phyloP scores from a whole-genome alignment of 2,797 vertebrate genomes.

The Pseudochromis fuscus region DNA sequence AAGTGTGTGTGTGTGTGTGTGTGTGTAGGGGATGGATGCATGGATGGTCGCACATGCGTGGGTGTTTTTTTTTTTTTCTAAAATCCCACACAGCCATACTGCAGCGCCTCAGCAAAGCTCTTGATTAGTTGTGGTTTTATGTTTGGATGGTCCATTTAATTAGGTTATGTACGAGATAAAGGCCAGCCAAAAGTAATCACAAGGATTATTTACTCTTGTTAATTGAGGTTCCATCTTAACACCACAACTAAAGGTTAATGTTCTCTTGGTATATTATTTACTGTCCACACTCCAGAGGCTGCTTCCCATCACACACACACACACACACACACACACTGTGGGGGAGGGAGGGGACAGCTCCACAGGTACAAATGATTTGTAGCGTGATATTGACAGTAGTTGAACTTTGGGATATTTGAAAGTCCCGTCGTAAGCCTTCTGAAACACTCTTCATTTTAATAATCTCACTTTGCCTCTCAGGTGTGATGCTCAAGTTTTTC shows the following conservation, averaged over 20 bases:
- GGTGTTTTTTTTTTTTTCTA: conserved; percentile 44
- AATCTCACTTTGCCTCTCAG: conserved; percentile 66
- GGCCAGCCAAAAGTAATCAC: conserved; percentile 84
- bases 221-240: conserved; percentile 86
- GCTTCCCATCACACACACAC: conserved; percentile 12
- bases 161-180: conserved; percentile 84
- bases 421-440: conserved; percentile 34
- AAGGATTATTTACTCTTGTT: conserved; percentile 89
- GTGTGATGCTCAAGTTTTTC: conserved; percentile 66
- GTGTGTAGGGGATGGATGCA: conserved; percentile 9
- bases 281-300: conserved; percentile 65
- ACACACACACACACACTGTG: too few species aligned
- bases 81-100: conserved; percentile 56
- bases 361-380: conserved; percentile 64
- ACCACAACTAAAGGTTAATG: conserved; percentile 86
- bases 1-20: conserved; percentile 18
- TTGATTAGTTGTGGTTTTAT: conserved; percentile 86
- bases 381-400: conserved; percentile 57
- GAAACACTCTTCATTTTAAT: conserved; percentile 67
- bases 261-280: conserved; percentile 82
- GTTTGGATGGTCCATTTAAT: conserved; percentile 86
- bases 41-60: conserved; percentile 42
- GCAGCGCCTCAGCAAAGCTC: conserved; percentile 74
- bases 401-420: conserved; percentile 67
- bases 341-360: conserved; percentile 37